phyloP scores from a whole-genome alignment of 2,888 invertebrate genomes.

The Sipha maydis region DNA sequence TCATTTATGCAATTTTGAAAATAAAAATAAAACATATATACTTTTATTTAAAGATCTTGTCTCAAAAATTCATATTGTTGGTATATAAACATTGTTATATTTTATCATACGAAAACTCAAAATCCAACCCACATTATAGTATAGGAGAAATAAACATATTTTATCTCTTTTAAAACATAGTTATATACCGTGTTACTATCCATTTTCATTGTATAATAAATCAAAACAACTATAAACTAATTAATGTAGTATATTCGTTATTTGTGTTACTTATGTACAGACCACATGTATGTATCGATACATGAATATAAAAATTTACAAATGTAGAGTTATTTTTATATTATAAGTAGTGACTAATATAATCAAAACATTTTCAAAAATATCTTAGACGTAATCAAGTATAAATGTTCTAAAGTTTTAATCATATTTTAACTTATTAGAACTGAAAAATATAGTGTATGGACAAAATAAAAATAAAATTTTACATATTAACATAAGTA shows the following conservation, averaged over 20 bases:
- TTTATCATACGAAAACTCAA: not conserved
- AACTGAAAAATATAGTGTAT: too few relatives aligned
- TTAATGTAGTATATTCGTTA: not conserved
- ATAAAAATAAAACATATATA: not conserved
- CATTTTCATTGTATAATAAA: conserved; percentile 11
- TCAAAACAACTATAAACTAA: conserved; percentile 17
- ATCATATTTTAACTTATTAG: too few relatives aligned
- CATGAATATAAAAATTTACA: too few relatives aligned
- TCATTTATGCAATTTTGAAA: not conserved
- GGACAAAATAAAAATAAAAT: too few relatives aligned
- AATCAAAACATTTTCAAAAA: too few relatives aligned
- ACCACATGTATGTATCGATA: not conserved
- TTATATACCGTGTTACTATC: not conserved
- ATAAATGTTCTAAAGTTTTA: too few relatives aligned
- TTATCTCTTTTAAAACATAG: conserved; percentile 10
- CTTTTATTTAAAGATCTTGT: not conserved
- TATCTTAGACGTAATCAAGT: too few relatives aligned
- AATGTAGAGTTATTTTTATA: too few relatives aligned
- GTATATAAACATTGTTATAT: not conserved
- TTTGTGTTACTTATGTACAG: not conserved
- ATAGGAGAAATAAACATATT: not conserved
- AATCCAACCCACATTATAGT: not conserved
- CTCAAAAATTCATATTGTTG: not conserved
- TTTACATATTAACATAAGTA: too few relatives aligned
- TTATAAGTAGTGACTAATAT: too few relatives aligned